Evolutionary conservation across 2,797 vertebrate genomes (phyloP).

Genomic region (Falco biarmicus): DNA sequence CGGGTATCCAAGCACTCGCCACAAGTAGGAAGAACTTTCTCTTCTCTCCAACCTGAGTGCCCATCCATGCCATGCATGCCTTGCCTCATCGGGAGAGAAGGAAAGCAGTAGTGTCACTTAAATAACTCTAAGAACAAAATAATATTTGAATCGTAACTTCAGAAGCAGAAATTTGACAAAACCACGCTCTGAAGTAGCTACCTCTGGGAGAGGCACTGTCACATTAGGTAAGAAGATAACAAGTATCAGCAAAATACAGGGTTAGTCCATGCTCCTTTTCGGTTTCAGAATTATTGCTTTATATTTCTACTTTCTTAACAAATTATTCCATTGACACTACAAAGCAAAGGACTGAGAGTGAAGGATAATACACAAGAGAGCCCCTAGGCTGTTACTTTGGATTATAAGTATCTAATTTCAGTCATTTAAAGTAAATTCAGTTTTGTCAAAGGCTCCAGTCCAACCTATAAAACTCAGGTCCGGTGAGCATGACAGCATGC

Average conservation of each 20-base stretch:
- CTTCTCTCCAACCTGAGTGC: neutral
- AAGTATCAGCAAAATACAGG: neutral
- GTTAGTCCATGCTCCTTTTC: neutral
- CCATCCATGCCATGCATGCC: neutral
- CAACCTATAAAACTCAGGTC: constrained; percentile 48
- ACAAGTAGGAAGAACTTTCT: neutral
- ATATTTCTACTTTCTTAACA: constrained; percentile 55
- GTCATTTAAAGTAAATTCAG: constrained; percentile 64
- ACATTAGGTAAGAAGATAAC: neutral
- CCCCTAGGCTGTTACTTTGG: constrained; percentile 55
- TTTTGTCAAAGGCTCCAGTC: constrained; percentile 54
- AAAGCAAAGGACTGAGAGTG: constrained; percentile 47
- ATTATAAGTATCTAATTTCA: constrained; percentile 67
- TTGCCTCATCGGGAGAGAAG: neutral
- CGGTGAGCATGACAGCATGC: constrained; percentile 14
- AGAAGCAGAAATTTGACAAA: constrained; percentile 28
- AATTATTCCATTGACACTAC: constrained; percentile 55
- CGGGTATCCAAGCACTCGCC: neutral
- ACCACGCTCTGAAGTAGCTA: neutral
- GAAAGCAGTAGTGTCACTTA: neutral
- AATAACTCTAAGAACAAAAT: neutral
- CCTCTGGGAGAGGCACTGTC: neutral
- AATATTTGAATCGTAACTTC: neutral
- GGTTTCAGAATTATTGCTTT: constrained; percentile 45
- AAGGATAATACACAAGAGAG: constrained; percentile 58